Base-by-base conservation (phyloP, 2,113 vertebrate genomes). In the Kryptolebias marmoratus region DNA sequence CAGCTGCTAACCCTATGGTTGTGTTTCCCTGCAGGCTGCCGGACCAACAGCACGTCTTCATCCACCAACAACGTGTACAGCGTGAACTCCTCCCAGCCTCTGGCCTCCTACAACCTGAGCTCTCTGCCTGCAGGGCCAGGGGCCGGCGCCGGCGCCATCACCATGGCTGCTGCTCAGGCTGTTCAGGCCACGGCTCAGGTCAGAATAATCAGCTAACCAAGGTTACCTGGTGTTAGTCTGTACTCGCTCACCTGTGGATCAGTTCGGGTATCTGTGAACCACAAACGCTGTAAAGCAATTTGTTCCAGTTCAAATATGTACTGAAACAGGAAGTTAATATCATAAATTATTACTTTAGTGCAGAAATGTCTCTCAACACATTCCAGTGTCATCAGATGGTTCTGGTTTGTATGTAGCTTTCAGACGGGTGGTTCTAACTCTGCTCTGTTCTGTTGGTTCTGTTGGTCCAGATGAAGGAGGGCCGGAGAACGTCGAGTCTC, bases 101-200 rank as follows among this genome's bases (percentile, higher is more conserved):
- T 97, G 87, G 90, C 96, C 77, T 96, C 97, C 73, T 98, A 98
- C 91, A 98, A 96, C 85, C 94, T 98, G 79, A 95, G 95, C 91
- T 95, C 97, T 7, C 93, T 99, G 83, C 95, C 97, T 31, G 94
- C 96, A 0, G 94, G 93, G 2, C 90, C 92, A 16, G 95, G 95
- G 53, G 94, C 96, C 0, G 97, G 96, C 44, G 97, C 96, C 7
- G 97, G 97, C n/a, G 97, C 98, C 80, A 99, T 99, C 92, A 98
- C 96, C 89, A 98, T 99, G 96, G 97, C 98, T 65, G 97, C 97
- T 8, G 97, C 97, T n/a, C 98, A 99, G 89, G 98, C 98, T 28
- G 97, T 99, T 14, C 98, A 98, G 91, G 97, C 97, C 68, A 99
- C 98, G 0, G 98, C 96, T 5, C 98, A 99, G 97, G 97, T 78